Percentiles rank a stretch among this genome's conserved stretches.
These are phyloP conservation scores for Notoglanidium macrostoma DNA, from an alignment of 2,797 vertebrate genomes.

Conservation along the genomic window DNA sequence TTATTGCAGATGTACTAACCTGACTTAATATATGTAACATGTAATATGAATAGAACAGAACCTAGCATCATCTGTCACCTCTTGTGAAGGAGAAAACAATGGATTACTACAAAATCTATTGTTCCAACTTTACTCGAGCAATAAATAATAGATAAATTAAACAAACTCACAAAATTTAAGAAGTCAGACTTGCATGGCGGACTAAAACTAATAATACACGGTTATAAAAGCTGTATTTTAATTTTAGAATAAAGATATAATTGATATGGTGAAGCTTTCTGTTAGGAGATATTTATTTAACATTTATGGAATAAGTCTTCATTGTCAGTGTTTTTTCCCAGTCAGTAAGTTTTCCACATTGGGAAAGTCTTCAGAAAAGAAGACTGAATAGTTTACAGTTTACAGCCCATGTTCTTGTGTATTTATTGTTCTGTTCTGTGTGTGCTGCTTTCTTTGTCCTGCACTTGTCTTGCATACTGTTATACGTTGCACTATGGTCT, in stretches of 20 bases:
- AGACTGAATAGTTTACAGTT: background rate
- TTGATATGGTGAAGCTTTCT: background rate
- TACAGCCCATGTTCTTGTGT: no score
- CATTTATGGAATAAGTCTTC: background rate
- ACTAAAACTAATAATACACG: background rate
- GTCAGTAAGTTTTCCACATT: background rate
- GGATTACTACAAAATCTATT: background rate
- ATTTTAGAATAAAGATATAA: background rate
- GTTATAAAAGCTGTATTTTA: background rate
- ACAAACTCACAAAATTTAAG: background rate
- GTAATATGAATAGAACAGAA: background rate
- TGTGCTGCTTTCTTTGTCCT: background rate
- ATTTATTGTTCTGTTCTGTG: no score
- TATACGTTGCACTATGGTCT: background rate
- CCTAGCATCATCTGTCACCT: background rate
- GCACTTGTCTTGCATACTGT: background rate
- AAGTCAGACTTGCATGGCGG: background rate
- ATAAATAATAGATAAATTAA: background rate
- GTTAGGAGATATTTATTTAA: background rate
- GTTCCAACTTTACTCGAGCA: background rate
- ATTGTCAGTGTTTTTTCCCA: background rate
- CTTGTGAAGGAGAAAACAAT: background rate
- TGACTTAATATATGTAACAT: background rate
- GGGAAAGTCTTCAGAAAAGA: background rate
- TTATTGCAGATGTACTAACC: conserved; percentile 1